phyloP scores from a whole-genome alignment of 2,797 vertebrate species.

The Gymnocypris eckloni region DNA sequence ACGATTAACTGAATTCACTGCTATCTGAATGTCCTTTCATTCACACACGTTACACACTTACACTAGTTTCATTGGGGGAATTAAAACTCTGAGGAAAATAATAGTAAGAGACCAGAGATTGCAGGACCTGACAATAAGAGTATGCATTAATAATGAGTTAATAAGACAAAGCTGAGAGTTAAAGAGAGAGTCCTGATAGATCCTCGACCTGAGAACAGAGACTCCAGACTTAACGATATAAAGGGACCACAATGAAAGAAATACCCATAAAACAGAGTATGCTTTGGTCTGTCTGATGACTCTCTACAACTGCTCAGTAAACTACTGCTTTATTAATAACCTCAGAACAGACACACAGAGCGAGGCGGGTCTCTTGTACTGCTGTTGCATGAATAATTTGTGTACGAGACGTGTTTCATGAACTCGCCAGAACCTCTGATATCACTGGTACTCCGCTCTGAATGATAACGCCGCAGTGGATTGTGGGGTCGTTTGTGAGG shows the following conservation, averaged over 20 bases:
- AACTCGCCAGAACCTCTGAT: neutral
- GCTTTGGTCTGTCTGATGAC: slow-evolving; percentile 64
- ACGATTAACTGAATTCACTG: neutral
- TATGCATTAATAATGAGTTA: neutral
- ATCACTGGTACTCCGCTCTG: neutral
- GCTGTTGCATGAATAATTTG: slow-evolving; percentile 12
- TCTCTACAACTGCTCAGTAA: slow-evolving; percentile 76
- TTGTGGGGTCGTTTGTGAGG: neutral
- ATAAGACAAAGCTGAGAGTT: neutral
- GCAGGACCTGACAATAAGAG: neutral
- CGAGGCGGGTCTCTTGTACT: neutral
- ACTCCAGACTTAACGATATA: neutral
- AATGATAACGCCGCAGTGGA: neutral
- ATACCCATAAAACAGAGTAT: neutral
- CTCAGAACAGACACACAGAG: slow-evolving; percentile 62
- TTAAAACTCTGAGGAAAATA: neutral
- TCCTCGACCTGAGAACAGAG: neutral
- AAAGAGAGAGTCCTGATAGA: neutral
- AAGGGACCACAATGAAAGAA: neutral
- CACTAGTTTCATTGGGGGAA: neutral
- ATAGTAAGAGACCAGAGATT: neutral
- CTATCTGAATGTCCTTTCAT: neutral
- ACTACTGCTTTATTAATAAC: slow-evolving; percentile 88
- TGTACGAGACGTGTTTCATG: neutral
- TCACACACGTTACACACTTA: neutral